A percentile compares a stretch with the other conserved stretches of the same genome.
phyloP scores from a whole-genome alignment of 2,888 invertebrate species.

The Argyresthia albistria region DNA sequence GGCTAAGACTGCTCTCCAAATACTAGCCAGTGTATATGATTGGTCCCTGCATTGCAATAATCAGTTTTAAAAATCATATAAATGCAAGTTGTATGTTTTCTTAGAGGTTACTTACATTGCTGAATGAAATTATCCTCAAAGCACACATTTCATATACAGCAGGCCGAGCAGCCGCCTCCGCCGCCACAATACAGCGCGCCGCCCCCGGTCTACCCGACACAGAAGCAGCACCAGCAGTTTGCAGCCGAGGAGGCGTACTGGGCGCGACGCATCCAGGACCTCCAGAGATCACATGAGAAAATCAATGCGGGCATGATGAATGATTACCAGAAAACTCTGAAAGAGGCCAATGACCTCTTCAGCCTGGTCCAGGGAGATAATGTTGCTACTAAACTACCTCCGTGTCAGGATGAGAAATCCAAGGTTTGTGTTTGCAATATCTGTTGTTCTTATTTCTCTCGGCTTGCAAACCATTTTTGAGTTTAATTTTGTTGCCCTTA shows the following conservation, averaged over 20 bases:
- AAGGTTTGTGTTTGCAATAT: slow-evolving; percentile 33
- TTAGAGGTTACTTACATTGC: background rate
- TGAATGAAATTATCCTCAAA: slow-evolving; percentile 4
- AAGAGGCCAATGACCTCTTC: slow-evolving; percentile 56
- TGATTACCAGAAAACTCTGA: slow-evolving; percentile 57
- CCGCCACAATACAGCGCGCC: slow-evolving; percentile 29
- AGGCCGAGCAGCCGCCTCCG: slow-evolving; percentile 35
- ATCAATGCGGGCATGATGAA: slow-evolving; percentile 50
- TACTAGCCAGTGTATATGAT: background rate
- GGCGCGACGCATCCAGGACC: slow-evolving; percentile 51
- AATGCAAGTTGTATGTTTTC: background rate
- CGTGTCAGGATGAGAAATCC: slow-evolving; percentile 59
- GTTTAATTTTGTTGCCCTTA: no score
- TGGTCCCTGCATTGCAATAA: background rate
- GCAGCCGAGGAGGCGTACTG: slow-evolving; percentile 61
- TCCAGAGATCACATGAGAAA: slow-evolving; percentile 55
- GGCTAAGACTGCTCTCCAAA: no score
- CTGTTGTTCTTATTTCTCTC: background rate
- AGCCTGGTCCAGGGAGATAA: slow-evolving; percentile 41
- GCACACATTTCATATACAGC: slow-evolving; percentile 22
- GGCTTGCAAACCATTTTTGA: no score
- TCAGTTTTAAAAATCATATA: no score
- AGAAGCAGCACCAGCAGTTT: slow-evolving; percentile 34
- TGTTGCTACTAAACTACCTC: slow-evolving; percentile 43
- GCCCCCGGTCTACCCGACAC: slow-evolving; percentile 33